A percentile compares a stretch with the other conserved stretches of the same genome.
phyloP scores from a whole-genome alignment of 2,888 invertebrate species.

The Platycheirus rosarum region DNA sequence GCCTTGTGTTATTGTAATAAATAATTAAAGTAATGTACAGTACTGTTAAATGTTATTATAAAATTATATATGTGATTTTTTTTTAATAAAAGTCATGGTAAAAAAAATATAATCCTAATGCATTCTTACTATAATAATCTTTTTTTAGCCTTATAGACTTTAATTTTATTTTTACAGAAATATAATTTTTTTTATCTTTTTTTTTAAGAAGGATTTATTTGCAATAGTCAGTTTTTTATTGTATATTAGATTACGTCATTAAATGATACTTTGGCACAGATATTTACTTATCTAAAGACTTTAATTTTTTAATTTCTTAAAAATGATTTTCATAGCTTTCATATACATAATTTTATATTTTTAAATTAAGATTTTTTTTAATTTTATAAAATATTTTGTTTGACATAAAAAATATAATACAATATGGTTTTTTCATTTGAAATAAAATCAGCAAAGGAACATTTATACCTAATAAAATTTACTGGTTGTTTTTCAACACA shows the following conservation, averaged over 20 bases:
- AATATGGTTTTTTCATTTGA: neutral
- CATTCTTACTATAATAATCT: too few species aligned
- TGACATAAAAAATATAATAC: neutral
- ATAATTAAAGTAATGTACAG: neutral
- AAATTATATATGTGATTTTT: neutral
- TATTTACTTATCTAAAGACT: conserved; percentile 42
- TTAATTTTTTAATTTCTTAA: too few species aligned
- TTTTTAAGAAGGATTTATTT: neutral
- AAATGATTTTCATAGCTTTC: too few species aligned
- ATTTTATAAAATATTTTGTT: conserved; percentile 6
- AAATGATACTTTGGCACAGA: conserved; percentile 60
- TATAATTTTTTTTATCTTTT: neutral
- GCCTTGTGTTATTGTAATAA: neutral
- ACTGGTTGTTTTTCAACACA: neutral
- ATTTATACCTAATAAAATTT: neutral
- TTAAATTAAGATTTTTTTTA: conserved; percentile 4
- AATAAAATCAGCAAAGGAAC: conserved; percentile 7
- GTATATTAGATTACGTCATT: conserved; percentile 5
- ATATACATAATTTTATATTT: neutral
- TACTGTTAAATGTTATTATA: neutral
- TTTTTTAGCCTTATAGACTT: too few species aligned
- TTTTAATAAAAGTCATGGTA: too few species aligned
- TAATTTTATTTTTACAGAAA: neutral
- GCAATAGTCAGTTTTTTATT: neutral
- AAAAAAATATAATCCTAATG: too few species aligned